A percentile compares a stretch with the other conserved stretches of the same genome.
Conservation (phyloP, 35 echinoderm and acorn worm species). For the Ophioderma brevispina region DNA sequence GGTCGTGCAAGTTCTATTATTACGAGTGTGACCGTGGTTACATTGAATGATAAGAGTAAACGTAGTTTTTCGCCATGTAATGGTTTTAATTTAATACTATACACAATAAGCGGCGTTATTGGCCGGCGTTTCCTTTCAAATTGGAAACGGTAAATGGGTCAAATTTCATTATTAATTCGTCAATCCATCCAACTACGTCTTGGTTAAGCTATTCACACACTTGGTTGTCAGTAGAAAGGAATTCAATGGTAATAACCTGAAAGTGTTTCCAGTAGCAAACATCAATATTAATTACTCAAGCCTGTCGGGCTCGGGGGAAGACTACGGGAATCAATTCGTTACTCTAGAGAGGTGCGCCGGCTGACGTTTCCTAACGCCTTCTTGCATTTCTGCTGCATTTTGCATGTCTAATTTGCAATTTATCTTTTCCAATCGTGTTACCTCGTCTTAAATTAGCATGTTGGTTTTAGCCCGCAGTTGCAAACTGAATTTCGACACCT, state of each 20-base stretch:
- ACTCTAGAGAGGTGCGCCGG: neutral
- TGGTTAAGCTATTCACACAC: too few species aligned
- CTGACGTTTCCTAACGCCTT: constrained; percentile 7
- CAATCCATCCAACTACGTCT: neutral
- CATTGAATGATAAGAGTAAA: neutral
- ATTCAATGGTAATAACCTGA: neutral
- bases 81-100: neutral
- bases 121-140: neutral
- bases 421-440: constrained; percentile 6
- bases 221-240: neutral
- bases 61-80: neutral
- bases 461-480: constrained; percentile 1
- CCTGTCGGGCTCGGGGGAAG: neutral
- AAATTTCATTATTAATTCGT: neutral
- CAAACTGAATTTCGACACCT: neutral
- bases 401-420: constrained; percentile 11
- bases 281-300: constrained; percentile 15
- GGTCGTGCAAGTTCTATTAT: neutral
- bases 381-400: constrained; percentile 2
- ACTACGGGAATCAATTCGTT: constrained; percentile 3
- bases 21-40: neutral
- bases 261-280: constrained; percentile 1
- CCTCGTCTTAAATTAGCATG: constrained; percentile 13
- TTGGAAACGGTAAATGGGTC: neutral
- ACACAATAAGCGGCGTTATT: neutral